Percentiles rank a stretch among this genome's conserved stretches.
phyloP scores from a whole-genome alignment of 2,797 vertebrate species.

The Sebastes iracundus region DNA sequence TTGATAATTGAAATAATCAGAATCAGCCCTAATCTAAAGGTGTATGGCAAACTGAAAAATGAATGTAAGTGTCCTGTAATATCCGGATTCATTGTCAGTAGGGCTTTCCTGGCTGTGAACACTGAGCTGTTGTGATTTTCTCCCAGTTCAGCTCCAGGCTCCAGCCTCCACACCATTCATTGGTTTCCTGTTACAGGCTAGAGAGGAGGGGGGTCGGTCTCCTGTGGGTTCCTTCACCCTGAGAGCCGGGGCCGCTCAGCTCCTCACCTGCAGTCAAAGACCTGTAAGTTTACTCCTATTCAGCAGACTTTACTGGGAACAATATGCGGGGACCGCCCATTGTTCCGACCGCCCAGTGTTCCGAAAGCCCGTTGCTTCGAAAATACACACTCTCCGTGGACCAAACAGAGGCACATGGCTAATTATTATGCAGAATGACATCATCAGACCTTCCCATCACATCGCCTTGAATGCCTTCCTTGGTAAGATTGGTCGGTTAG shows the following conservation, averaged over 20 bases:
- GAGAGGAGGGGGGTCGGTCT: conserved; percentile 63
- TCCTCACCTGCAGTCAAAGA: conserved; percentile 68
- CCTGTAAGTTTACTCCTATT: conserved; percentile 69
- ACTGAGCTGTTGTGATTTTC: neutral
- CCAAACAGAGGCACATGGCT: too few relatives aligned
- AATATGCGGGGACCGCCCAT: neutral
- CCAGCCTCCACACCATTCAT: conserved; percentile 58
- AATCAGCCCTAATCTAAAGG: neutral
- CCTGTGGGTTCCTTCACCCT: conserved; percentile 81
- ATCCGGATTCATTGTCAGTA: neutral
- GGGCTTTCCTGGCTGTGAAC: neutral
- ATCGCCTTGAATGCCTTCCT: too few relatives aligned
- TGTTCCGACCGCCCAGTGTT: too few relatives aligned
- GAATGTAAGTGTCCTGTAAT: neutral
- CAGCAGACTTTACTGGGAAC: neutral
- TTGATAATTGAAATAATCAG: neutral
- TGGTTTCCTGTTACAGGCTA: conserved; percentile 86
- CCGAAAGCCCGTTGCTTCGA: too few relatives aligned
- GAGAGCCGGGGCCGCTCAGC: conserved; percentile 46
- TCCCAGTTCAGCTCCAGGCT: conserved; percentile 78
- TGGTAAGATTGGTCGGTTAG: too few relatives aligned
- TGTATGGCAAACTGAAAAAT: neutral
- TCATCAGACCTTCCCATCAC: too few relatives aligned
- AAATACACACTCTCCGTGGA: too few relatives aligned
- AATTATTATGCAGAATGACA: too few relatives aligned